Evolutionary conservation across 2,113 vertebrate species (phyloP).

Genomic region (Hypocryptadius cinnamomeus): DNA sequence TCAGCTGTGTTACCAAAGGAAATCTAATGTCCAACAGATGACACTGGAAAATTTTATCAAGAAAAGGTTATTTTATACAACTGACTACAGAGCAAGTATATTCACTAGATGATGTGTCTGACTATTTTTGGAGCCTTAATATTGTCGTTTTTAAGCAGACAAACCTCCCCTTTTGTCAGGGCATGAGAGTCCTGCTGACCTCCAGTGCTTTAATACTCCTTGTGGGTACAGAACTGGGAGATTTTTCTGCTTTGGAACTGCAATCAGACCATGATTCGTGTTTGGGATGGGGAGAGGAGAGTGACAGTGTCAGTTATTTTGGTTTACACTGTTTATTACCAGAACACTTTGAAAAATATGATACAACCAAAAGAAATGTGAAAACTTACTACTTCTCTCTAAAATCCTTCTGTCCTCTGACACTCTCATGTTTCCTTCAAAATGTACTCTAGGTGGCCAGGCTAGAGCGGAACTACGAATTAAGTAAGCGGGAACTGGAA

Average conservation of each 20-base stretch:
- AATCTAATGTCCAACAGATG: background rate
- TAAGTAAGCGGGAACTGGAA: conserved; percentile 83
- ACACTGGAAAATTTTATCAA: background rate
- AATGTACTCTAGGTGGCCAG: conserved; percentile 77
- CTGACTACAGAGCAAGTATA: background rate
- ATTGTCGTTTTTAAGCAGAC: background rate
- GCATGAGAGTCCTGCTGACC: background rate
- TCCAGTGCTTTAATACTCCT: background rate
- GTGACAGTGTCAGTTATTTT: background rate
- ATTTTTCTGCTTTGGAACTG: background rate
- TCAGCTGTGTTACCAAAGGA: background rate
- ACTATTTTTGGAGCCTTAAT: background rate
- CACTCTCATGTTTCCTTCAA: background rate
- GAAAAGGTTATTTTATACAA: background rate
- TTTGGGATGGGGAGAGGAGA: background rate
- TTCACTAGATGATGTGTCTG: background rate
- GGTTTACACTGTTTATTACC: background rate
- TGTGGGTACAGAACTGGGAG: background rate
- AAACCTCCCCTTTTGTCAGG: background rate
- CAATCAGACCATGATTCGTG: background rate
- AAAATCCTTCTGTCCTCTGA: background rate
- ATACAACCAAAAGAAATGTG: background rate
- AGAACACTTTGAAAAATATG: background rate
- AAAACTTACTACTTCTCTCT: background rate
- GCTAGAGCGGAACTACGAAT: conserved; percentile 85